Base-by-base conservation (phyloP, 2,888 invertebrate species). In the Drosophila planitibia region DNA sequence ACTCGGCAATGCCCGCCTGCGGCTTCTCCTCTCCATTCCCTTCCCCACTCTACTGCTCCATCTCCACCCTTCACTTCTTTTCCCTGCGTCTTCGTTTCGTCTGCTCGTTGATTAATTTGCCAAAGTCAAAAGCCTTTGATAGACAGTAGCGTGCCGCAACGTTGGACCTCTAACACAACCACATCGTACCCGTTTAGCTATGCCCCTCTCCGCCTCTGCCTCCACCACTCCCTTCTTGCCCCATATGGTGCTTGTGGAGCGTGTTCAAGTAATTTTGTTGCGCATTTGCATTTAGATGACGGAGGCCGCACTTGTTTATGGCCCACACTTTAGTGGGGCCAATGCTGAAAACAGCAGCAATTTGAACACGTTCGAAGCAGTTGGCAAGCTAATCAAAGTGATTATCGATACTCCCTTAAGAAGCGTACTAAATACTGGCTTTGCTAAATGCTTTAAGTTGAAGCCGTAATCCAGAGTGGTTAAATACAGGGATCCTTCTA, bases 101-200 rank as follows among this genome's bases (percentile, higher is more conserved):
- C 66, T 60, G 67, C 47, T 44, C 63, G 79, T 71, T 88, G 85
- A 85, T 85, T 85, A 88, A 85, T 85, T 85, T 90, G 83, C 90
- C 83, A 88, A 90, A 85, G 85, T 90, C 85, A 85, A 90, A 90
- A 88, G 85, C 83, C 85, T 85, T 82, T 90, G 83, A 90, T 85
- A 82, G 79, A 61, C 89, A 74, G 83, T 85, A 76, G 85, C 85
- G 85, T 85, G 90, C 89, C 81, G 80, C 83, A 89, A 89, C 84
- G 84, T 49, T 89, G 87, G 70, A 68, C 82, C 82, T 79, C 82
- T 81, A 78, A 47, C 69, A 81, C 73, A 79, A 61, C 47, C 79
- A 79, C 81, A 81, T 61, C 52, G 77, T 72, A 81, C 62, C 54
- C 78, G 64, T 76, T 81, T 81, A 81, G 77, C 47, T 57, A 25